Evolutionary conservation across 2,797 vertebrate species (phyloP).

Genomic region (Syngnathus rostellatus): DNA sequence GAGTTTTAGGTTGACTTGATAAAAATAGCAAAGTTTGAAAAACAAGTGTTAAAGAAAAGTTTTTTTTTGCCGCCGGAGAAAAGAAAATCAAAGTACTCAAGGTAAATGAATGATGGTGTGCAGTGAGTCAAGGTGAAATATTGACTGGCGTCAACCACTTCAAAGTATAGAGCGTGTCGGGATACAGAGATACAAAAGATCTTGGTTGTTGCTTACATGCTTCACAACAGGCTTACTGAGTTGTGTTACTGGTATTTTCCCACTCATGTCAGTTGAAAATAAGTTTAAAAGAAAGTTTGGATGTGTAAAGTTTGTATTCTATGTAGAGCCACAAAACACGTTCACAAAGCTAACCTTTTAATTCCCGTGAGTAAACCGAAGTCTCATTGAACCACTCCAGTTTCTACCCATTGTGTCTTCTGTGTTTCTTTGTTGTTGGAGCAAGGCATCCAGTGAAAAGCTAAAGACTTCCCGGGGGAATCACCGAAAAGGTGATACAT

Average conservation of each 20-base stretch:
- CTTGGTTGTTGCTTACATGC: not conserved
- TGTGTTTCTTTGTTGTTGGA: not conserved
- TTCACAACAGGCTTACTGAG: not conserved
- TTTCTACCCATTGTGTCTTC: not conserved
- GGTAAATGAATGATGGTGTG: not conserved
- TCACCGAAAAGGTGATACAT: slow-evolving; percentile 6
- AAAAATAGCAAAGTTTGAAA: not conserved
- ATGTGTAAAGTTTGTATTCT: too few relatives aligned
- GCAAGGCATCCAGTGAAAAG: not conserved
- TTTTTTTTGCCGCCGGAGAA: not conserved
- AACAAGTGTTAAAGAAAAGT: not conserved
- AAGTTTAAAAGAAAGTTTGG: too few relatives aligned
- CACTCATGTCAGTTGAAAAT: too few relatives aligned
- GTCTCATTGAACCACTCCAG: not conserved
- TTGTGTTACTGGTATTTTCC: too few relatives aligned
- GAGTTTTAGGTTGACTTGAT: too few relatives aligned
- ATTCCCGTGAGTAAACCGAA: not conserved
- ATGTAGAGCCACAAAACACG: too few relatives aligned
- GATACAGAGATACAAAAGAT: not conserved
- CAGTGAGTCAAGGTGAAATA: not conserved
- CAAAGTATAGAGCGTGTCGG: not conserved
- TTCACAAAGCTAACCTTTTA: not conserved
- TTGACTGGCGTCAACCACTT: not conserved
- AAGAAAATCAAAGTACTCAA: not conserved
- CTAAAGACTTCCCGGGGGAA: slow-evolving; percentile 11